These are phyloP conservation scores for Actinopyga echinites DNA, from an alignment of 53 echinoderm and acorn worm genomes.

Conservation along the genomic window DNA sequence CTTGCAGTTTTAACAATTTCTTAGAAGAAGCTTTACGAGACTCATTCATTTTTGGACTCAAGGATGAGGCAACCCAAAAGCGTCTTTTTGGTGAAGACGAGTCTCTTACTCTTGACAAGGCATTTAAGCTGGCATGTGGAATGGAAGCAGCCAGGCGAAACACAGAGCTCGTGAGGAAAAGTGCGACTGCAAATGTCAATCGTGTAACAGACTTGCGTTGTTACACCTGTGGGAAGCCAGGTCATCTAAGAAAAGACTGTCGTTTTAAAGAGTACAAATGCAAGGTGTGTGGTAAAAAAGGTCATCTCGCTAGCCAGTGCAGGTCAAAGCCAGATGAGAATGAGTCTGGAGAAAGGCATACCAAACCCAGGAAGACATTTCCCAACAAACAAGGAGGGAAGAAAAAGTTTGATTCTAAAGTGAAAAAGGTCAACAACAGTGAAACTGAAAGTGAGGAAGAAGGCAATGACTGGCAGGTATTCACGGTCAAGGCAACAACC, in stretches of 20 bases:
- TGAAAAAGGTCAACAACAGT: neutral
- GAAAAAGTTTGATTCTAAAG: conserved; percentile 8
- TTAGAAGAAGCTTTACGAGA: conserved; percentile 43
- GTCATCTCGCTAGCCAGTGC: conserved; percentile 12
- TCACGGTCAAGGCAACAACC: neutral
- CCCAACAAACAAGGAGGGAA: neutral
- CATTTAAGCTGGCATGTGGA: neutral
- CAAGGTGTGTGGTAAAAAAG: conserved; percentile 1
- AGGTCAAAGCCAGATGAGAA: too few relatives aligned
- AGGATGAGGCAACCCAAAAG: neutral
- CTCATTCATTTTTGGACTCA: neutral
- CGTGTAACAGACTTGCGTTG: neutral
- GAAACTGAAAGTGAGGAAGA: neutral
- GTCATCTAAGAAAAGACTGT: neutral
- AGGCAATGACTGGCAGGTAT: neutral
- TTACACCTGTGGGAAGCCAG: neutral
- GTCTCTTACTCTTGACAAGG: neutral
- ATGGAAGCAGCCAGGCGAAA: neutral
- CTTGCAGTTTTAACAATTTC: conserved; percentile 27
- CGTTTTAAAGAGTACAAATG: neutral
- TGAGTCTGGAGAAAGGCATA: too few relatives aligned
- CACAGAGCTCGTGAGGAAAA: neutral
- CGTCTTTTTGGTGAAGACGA: neutral
- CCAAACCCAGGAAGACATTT: too few relatives aligned
- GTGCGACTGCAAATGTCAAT: neutral